Evolutionary conservation across 2,888 invertebrate genomes (phyloP), one percentile per base, ranked within the genome.

Genomic region (Portevinia maculata): DNA sequence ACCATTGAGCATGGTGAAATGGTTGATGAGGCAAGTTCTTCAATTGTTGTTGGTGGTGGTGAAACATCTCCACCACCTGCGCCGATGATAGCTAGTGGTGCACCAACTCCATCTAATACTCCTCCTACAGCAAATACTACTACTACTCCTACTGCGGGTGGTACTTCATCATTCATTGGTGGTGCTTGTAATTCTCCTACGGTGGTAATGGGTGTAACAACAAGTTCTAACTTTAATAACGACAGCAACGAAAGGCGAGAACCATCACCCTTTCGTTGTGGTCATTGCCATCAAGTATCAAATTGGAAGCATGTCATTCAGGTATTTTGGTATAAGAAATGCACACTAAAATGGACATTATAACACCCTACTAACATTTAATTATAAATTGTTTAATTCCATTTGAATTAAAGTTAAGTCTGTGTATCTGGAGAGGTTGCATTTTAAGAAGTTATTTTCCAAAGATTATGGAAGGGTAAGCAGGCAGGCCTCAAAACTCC

Each of bases 261-360:
- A 89, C 92, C 91, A 88, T 92, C 92, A 89, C 93, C 93, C 88
- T 93, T 93, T 89, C 94, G 94, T 89, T 95, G 95, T 91, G 95
- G 95, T 86, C 95, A 95, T 91, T 95, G 95, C 92, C 94, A 94
- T 91, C 95, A 95, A 92, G 92, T 94, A 89, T 95, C 95, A 86
- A 95, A 95, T 92, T 95, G 95, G 95, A 95, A 95, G 93, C 95
- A 95, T 92, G 95, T 95, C 89, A 95, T 95, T 92, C 95, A 95
- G 94, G 95, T 95, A 93, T 90, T 88, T 92, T 86, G 87, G 76
- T 71, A 71, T 78, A 83, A 57, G 70, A 76, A 71, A 67, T 67
- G 75, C 71, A 53, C 53, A 53, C 53, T 19, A 78, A 83, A 83
- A 70, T 78, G 71, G 83, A 83, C 78, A 83, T 79, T 52, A 50